Evolutionary conservation across 2,113 vertebrate genomes (phyloP).

Genomic region (Tragulus kanchil): DNA sequence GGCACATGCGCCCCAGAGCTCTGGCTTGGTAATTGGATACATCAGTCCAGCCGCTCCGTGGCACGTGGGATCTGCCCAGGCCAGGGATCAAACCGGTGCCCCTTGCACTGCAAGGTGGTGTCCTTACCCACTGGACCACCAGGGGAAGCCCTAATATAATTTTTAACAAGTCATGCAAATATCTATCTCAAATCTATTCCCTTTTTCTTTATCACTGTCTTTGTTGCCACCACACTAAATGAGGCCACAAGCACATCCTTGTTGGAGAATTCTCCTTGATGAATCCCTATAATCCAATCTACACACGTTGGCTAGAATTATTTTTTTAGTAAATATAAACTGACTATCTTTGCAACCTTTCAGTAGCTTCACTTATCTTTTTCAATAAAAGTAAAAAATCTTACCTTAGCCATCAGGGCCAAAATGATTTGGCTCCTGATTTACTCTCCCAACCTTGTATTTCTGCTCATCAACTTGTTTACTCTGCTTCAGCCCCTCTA

Average conservation of each 20-base stretch:
- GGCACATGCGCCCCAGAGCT: too few relatives aligned
- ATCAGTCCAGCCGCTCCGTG: too few relatives aligned
- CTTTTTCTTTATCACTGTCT: neutral
- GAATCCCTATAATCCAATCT: neutral
- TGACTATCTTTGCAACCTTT: neutral
- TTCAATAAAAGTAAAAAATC: neutral
- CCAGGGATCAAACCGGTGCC: too few relatives aligned
- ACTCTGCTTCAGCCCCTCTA: neutral
- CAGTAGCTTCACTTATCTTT: neutral
- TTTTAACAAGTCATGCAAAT: neutral
- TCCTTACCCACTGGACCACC: too few relatives aligned
- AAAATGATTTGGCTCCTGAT: neutral
- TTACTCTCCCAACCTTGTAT: neutral
- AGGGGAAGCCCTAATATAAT: too few relatives aligned
- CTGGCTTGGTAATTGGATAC: too few relatives aligned
- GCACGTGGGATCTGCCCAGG: too few relatives aligned
- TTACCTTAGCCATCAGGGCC: neutral
- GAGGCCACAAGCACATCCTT: neutral
- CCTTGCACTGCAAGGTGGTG: too few relatives aligned
- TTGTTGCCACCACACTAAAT: neutral
- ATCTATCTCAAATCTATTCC: too few relatives aligned
- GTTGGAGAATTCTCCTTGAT: neutral
- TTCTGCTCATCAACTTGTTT: too few relatives aligned
- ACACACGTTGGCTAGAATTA: neutral
- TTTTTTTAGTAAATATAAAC: neutral